These are phyloP conservation scores for Stigmatopora nigra DNA, from an alignment of 2,113 vertebrate species.

Conservation along the genomic window DNA sequence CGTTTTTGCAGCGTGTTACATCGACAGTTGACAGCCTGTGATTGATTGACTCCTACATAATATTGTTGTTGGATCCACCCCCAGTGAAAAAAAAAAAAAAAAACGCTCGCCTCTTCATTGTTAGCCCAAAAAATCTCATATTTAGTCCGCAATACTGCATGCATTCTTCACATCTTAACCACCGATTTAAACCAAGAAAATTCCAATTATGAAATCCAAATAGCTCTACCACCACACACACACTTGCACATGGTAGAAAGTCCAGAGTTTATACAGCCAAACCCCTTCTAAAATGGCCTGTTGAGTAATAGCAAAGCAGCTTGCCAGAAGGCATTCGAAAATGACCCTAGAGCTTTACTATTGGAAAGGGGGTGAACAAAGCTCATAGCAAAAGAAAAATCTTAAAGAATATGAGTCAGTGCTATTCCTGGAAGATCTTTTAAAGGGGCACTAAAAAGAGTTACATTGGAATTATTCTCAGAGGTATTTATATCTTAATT, in stretches of 20 bases:
- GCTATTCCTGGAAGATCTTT: neutral
- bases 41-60: conserved; percentile 4
- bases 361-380: conserved; percentile 37
- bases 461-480: neutral
- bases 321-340: conserved; percentile 42
- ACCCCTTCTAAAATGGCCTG: conserved; percentile 47
- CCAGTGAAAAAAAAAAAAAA: neutral
- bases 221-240: conserved; percentile 11
- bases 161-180: neutral
- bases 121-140: neutral
- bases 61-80: neutral
- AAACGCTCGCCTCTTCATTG: neutral
- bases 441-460: neutral
- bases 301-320: conserved; percentile 54
- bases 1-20: conserved; percentile 3
- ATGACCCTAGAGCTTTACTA: conserved; percentile 39
- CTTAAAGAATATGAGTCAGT: conserved; percentile 11
- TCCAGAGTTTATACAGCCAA: conserved; percentile 39
- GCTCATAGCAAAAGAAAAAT: conserved; percentile 23
- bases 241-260: conserved; percentile 28
- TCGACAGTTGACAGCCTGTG: neutral
- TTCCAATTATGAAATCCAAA: conserved; percentile 2
- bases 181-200: conserved; percentile 1
- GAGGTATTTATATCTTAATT: neutral
- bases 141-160: neutral